Conservation (phyloP, 2,888 invertebrate species). For the Dastarcus helophoroides region DNA sequence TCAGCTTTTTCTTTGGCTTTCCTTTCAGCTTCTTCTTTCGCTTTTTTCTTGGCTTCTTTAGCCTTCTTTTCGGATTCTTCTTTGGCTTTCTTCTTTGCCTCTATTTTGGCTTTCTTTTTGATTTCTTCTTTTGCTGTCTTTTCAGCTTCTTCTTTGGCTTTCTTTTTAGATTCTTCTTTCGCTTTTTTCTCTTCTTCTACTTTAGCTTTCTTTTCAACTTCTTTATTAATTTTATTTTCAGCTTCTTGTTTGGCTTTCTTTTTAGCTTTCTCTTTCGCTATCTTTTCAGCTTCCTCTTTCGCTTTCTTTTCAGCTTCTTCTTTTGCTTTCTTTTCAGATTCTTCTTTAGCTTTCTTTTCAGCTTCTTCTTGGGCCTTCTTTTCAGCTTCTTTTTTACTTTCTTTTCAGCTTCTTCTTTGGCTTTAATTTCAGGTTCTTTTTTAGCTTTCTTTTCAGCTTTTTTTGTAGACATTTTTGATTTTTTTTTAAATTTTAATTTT, state of each 20-base stretch:
- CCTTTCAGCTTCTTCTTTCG: slow-evolving; percentile 8
- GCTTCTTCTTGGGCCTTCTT: slow-evolving; percentile 1
- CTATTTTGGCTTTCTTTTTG: slow-evolving; percentile 6
- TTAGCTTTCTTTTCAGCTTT: slow-evolving; percentile 5
- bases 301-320: slow-evolving; percentile 9
- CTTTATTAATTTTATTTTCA: slow-evolving; percentile 26
- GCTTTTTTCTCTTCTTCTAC: slow-evolving; percentile 13
- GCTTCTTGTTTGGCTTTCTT: slow-evolving; percentile 13
- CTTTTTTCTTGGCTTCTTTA: slow-evolving; percentile 8
- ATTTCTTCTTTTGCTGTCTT: slow-evolving; percentile 10
- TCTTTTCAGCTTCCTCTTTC: slow-evolving; percentile 7
- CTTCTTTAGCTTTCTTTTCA: slow-evolving; percentile 6
- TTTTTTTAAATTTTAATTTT: not conserved
- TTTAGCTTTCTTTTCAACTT: slow-evolving; percentile 10
- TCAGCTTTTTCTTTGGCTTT: slow-evolving; percentile 5
- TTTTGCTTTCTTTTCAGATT: too few relatives aligned
- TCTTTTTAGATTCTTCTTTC: slow-evolving; percentile 11
- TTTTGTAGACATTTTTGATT: not conserved
- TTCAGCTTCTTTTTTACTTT: slow-evolving; percentile 2
- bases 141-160: slow-evolving; percentile 13
- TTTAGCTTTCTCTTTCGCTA: slow-evolving; percentile 13
- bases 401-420: slow-evolving; percentile 5
- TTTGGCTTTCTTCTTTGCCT: not conserved
- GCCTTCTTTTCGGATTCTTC: slow-evolving; percentile 1
- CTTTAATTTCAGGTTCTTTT: slow-evolving; percentile 7